phyloP scores from a whole-genome alignment of 2,113 vertebrate genomes.

The Menura novaehollandiae region DNA sequence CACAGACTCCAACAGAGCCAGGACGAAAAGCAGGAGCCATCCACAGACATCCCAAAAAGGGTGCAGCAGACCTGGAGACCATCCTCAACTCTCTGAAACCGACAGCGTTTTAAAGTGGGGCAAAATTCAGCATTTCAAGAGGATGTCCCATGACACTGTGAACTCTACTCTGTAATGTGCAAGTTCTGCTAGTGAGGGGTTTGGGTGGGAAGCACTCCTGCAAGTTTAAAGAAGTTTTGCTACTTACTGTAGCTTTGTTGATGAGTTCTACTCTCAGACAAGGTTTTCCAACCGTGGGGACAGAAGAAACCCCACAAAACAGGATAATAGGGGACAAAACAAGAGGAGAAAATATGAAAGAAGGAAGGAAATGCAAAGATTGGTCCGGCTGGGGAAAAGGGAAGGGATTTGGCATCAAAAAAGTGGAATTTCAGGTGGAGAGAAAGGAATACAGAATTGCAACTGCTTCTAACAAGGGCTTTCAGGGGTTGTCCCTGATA shows the following conservation, averaged over 20 bases:
- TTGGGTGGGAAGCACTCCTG: not conserved
- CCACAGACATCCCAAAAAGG: not conserved
- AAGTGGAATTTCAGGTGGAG: not conserved
- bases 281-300: not conserved
- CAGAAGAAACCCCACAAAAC: not conserved
- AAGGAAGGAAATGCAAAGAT: not conserved
- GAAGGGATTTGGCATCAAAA: not conserved
- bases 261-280: not conserved
- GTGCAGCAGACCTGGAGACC: not conserved
- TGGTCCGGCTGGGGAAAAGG: not conserved
- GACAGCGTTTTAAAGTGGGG: fast-evolving
- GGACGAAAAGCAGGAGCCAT: not conserved
- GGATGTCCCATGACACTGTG: not conserved
- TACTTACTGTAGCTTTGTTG: not conserved
- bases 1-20: not conserved
- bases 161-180: not conserved
- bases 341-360: not conserved
- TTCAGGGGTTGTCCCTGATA: not conserved
- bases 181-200: not conserved
- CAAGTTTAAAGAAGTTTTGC: not conserved
- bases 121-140: not conserved
- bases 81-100: not conserved
- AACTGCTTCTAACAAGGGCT: not conserved
- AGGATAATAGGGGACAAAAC: not conserved
- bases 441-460: not conserved